Evolutionary conservation across 2,888 invertebrate genomes (phyloP), one percentile per base, ranked within the genome.

Genomic region (Rosalia funebris): DNA sequence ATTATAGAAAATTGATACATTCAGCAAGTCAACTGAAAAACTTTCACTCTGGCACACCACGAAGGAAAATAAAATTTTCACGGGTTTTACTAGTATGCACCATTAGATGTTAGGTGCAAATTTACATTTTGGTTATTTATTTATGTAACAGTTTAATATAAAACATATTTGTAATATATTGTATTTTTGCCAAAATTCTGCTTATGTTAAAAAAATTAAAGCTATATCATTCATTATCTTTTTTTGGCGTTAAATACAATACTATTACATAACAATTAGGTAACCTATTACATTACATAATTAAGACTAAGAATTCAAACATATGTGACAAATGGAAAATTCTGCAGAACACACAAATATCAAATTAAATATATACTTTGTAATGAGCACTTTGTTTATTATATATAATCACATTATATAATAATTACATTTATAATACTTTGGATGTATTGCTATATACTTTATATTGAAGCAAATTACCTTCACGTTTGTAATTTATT

Each of bases 391-490:
- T 68, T 67, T 68, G 60, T 68, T 66, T 64, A 66, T 34, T 59
- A 50, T 50, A 39, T 50, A 63, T 63, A 63, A 71, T 71, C 70
- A 71, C 71, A 71, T 72, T 71, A 71, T 72, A 69, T 69, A 71
- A 71, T 71, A 70, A 71, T 71, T 71, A 71, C 69, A 65, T 63
- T 69, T 62, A 64, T 71, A 71, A 67, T 70, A 70, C 69, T 69
- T 69, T 63, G 63, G 60, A 63, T 67, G 70, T 72, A 72, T 72
- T 71, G 71, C 71, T 72, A 66, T 66, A 56, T 58, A 63, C 57
- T 54, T 63, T 63, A 66, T 65, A 39, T 36, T 16, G 36, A 55
- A 55, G 55, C 55, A 46, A 39, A 39, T 50, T 39, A 50, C 37
- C 46, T 55, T 45, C 46, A 46, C 46, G 55, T 46, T 36, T 46